These are phyloP conservation scores for Agrypnus murinus DNA, from an alignment of 2,888 invertebrate genomes.

Conservation along the genomic window DNA sequence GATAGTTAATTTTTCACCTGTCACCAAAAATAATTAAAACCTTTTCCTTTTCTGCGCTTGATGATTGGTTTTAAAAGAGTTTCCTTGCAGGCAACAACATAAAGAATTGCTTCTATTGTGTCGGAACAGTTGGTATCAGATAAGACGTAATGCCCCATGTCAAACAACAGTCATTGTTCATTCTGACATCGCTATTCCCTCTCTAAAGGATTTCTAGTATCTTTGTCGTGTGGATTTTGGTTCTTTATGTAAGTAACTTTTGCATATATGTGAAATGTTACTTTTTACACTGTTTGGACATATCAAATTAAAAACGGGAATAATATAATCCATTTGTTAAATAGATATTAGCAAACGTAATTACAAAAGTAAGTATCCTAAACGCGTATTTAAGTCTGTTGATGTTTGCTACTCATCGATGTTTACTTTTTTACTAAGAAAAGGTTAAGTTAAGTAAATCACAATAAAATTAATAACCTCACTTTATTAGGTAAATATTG, in stretches of 20 bases:
- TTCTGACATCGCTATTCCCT: slow-evolving; percentile 28
- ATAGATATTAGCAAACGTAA: no score
- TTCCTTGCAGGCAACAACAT: slow-evolving; percentile 34
- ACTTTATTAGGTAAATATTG: no score
- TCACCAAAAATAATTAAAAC: slow-evolving; percentile 17
- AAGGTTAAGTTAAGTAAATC: no score
- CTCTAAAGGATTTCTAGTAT: neutral
- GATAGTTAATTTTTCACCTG: neutral
- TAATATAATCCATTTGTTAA: no score
- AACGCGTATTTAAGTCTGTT: no score
- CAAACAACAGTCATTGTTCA: slow-evolving; percentile 45
- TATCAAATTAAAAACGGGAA: no score
- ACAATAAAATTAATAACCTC: no score
- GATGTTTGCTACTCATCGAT: no score
- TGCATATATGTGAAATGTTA: no score
- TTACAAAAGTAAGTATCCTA: no score
- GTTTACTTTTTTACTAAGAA: no score
- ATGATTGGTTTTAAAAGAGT: slow-evolving; percentile 28
- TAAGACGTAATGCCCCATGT: slow-evolving; percentile 46
- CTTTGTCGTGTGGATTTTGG: neutral
- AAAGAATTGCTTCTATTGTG: slow-evolving; percentile 47
- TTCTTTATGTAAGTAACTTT: neutral
- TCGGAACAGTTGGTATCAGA: slow-evolving; percentile 44
- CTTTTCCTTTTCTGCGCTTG: slow-evolving; percentile 3
- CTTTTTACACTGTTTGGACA: no score